Percentiles rank a stretch among this genome's conserved stretches.
These are phyloP conservation scores for Heliothis peltigera DNA, from an alignment of 2,888 invertebrate genomes.

Conservation along the genomic window DNA sequence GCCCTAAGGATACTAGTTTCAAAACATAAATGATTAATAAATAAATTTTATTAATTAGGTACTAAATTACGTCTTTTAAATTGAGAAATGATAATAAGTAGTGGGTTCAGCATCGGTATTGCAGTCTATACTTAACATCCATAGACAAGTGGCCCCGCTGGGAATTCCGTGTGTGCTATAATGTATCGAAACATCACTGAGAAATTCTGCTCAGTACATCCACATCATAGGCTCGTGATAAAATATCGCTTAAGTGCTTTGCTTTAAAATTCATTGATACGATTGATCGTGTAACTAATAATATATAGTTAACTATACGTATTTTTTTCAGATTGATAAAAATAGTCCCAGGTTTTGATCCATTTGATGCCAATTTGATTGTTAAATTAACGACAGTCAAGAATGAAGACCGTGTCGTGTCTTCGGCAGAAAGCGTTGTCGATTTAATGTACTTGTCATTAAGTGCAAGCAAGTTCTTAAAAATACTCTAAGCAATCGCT, in stretches of 20 bases:
- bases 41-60: no score
- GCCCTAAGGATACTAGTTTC: no score
- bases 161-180: constrained; percentile 30
- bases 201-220: constrained; percentile 14
- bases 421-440: no score
- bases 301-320: neutral
- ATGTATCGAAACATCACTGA: constrained; percentile 31
- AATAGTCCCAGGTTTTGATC: no score
- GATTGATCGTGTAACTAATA: neutral
- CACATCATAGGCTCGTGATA: constrained; percentile 3
- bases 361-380: no score
- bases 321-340: no score
- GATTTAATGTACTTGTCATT: no score
- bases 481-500: no score
- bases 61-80: constrained; percentile 1
- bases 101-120: constrained; percentile 17
- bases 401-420: no score
- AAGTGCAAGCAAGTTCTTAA: no score
- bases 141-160: constrained; percentile 22
- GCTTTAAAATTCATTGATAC: constrained; percentile 2
- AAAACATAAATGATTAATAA: no score
- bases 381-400: no score
- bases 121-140: constrained; percentile 31
- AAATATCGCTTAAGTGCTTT: constrained; percentile 1
- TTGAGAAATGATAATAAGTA: constrained; percentile 39